These are phyloP conservation scores for Mizuhopecten yessoensis DNA, from an alignment of 1,140 invertebrate species.

Conservation along the genomic window DNA sequence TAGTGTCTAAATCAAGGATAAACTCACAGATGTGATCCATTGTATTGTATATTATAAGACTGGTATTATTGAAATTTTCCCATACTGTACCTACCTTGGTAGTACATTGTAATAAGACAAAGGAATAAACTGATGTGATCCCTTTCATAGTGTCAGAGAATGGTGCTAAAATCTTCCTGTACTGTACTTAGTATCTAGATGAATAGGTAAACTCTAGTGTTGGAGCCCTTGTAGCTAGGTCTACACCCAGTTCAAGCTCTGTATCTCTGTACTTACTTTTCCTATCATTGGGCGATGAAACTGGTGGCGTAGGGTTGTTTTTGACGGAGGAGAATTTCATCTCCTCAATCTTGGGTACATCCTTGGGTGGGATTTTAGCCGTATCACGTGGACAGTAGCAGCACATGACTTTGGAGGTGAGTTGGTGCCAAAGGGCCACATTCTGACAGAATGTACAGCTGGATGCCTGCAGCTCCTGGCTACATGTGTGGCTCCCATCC, in stretches of 20 bases:
- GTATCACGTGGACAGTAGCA: constrained; percentile 86
- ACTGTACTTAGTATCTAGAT: too few species aligned
- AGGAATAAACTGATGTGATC: too few species aligned
- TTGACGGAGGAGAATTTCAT: constrained; percentile 64
- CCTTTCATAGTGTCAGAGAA: too few species aligned
- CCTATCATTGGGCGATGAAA: constrained; percentile 42
- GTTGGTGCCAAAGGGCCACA: constrained; percentile 96
- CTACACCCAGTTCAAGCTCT: not conserved
- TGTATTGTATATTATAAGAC: too few species aligned
- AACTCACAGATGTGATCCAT: too few species aligned
- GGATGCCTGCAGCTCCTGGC: constrained; percentile 82
- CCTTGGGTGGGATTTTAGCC: constrained; percentile 80
- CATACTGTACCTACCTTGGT: too few species aligned
- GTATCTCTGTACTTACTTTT: constrained; percentile 47
- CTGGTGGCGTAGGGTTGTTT: not conserved
- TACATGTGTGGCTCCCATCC: constrained; percentile 90
- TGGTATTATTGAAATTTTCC: too few species aligned
- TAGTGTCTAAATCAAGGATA: too few species aligned
- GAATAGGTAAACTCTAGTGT: too few species aligned
- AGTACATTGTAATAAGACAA: too few species aligned
- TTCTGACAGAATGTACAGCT: constrained; percentile 97
- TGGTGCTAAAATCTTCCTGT: too few species aligned
- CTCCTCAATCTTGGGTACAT: constrained; percentile 80
- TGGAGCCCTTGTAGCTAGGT: too few species aligned
- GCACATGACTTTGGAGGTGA: constrained; percentile 91